phyloP scores from a whole-genome alignment of 2,888 invertebrate genomes.

The Gryllus longicercus region DNA sequence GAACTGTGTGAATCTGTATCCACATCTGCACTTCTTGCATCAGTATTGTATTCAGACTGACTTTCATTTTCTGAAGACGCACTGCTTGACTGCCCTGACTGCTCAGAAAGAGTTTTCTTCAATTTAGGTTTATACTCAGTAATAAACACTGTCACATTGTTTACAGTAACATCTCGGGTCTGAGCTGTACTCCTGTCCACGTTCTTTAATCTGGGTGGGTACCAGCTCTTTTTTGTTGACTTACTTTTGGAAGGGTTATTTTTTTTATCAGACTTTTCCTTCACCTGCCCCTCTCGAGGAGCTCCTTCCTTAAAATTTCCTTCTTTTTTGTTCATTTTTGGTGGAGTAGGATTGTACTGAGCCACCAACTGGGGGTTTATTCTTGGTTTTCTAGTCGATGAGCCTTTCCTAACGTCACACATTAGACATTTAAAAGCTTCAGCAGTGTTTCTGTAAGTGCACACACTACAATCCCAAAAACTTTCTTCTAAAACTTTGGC shows the following conservation, averaged over 20 bases:
- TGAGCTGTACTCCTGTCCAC: constrained; percentile 89
- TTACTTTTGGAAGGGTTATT: constrained; percentile 41
- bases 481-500: constrained; percentile 83
- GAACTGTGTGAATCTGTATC: constrained; percentile 45
- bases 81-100: constrained; percentile 50
- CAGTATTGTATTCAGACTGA: constrained; percentile 52
- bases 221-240: constrained; percentile 45
- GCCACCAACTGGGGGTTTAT: constrained; percentile 85
- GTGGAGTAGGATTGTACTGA: constrained; percentile 53
- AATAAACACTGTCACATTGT: constrained; percentile 94
- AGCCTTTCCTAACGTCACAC: constrained; percentile 97
- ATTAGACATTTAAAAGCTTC: constrained; percentile 99
- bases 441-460: constrained; percentile 94
- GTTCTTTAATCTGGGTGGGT: constrained; percentile 77
- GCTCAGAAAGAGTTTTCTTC: constrained; percentile 44
- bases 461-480: constrained; percentile 98
- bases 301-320: constrained; percentile 41
- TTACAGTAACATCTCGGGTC: constrained; percentile 93
- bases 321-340: constrained; percentile 51
- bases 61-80: constrained; percentile 52
- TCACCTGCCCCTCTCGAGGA: constrained; percentile 38
- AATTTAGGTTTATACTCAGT: constrained; percentile 89
- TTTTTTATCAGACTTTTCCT: constrained; percentile 44
- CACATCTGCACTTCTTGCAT: constrained; percentile 50
- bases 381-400: constrained; percentile 50